Conservation (phyloP, 2,888 invertebrate genomes). For the Apotomis betuletana region DNA sequence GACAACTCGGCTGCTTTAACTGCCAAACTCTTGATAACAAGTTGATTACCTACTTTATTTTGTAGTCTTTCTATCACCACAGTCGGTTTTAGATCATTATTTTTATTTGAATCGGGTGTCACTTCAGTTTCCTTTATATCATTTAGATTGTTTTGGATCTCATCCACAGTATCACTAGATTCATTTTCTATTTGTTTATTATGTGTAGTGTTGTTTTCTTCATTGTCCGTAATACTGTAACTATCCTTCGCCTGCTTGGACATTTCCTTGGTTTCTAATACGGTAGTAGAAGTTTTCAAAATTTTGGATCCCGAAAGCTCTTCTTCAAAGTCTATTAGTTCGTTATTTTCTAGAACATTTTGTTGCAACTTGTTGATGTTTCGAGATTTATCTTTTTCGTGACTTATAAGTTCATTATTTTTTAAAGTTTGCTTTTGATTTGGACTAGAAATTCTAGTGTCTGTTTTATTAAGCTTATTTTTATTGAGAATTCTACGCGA, state of each 20-base stretch:
- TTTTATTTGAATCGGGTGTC: neutral
- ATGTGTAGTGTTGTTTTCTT: no score
- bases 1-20: neutral
- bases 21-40: slow-evolving; percentile 17
- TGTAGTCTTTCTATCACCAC: slow-evolving; percentile 29
- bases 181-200: neutral
- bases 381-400: neutral
- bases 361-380: neutral
- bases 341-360: neutral
- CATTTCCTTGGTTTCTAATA: neutral
- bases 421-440: neutral
- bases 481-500: slow-evolving; percentile 36
- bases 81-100: neutral
- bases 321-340: slow-evolving; percentile 33
- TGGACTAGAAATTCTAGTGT: neutral
- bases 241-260: neutral
- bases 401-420: neutral
- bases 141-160: neutral
- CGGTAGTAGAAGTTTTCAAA: slow-evolving; percentile 9
- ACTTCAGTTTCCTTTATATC: neutral
- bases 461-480: slow-evolving; percentile 6
- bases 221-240: neutral
- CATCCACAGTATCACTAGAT: neutral
- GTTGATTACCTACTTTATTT: slow-evolving; percentile 11
- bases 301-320: slow-evolving; percentile 30